These are phyloP conservation scores for Oryzias woworae DNA, from an alignment of 2,113 vertebrate genomes.

Conservation along the genomic window DNA sequence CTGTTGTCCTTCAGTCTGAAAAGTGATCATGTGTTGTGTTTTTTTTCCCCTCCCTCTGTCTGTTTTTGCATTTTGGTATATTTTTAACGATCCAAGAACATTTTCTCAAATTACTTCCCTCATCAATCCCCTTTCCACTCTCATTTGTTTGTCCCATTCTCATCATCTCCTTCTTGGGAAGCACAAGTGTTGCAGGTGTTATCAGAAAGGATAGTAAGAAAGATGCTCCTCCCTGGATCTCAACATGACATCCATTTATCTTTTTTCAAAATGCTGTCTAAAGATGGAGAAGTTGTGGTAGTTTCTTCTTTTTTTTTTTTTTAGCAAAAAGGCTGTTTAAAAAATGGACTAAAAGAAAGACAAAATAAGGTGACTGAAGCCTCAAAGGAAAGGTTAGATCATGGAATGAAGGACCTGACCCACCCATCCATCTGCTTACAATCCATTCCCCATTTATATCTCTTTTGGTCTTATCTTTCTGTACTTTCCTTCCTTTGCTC, in stretches of 20 bases:
- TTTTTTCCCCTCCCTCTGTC: neutral
- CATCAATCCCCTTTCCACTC: neutral
- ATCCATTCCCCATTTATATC: constrained; percentile 48
- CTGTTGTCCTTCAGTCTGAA: constrained; percentile 15
- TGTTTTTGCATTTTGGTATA: constrained; percentile 16
- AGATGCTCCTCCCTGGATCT: neutral
- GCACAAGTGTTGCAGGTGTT: neutral
- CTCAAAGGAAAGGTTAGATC: constrained; percentile 13
- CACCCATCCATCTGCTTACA: constrained; percentile 47
- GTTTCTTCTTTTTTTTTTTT: neutral
- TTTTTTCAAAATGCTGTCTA: neutral
- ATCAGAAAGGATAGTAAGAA: neutral
- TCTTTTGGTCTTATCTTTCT: constrained; percentile 10
- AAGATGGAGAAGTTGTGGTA: too few relatives aligned
- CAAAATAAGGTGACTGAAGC: neutral
- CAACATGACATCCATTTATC: constrained; percentile 2
- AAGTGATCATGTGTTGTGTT: constrained; percentile 10
- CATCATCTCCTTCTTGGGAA: neutral
- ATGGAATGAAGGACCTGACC: constrained; percentile 47
- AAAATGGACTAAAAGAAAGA: neutral
- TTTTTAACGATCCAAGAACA: neutral
- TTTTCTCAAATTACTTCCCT: neutral
- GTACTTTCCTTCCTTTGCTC: neutral
- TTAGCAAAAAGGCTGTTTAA: constrained; percentile 1
- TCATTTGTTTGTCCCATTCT: neutral